A percentile compares a stretch with the other conserved stretches of the same genome.
Evolutionary conservation across 2,113 vertebrate species (phyloP).

Genomic region (Galbula dea): DNA sequence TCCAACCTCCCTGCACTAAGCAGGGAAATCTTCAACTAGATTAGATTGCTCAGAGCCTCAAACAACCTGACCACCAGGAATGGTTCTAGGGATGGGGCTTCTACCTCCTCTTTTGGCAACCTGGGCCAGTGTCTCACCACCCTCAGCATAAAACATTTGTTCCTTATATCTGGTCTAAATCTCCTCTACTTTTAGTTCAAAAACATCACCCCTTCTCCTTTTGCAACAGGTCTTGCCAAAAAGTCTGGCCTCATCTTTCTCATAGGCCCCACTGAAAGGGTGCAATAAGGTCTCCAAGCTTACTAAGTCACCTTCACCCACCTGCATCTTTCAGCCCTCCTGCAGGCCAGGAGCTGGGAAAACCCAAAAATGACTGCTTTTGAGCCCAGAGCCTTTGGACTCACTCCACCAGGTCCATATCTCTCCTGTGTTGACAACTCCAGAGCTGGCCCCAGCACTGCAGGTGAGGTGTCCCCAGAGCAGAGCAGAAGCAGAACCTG

Average conservation of each 20-base stretch:
- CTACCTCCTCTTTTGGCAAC: not conserved
- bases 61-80: not conserved
- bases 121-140: not conserved
- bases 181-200: not conserved
- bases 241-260: too few species aligned
- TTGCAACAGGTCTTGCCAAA: not conserved
- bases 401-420: not conserved
- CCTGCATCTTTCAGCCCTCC: too few species aligned
- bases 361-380: too few species aligned
- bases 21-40: not conserved
- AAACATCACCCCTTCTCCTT: not conserved
- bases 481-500: too few species aligned
- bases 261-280: too few species aligned
- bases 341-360: too few species aligned
- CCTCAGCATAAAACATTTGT: not conserved
- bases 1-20: not conserved
- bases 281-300: too few species aligned
- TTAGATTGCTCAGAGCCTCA: not conserved
- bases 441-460: too few species aligned
- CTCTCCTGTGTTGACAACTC: not conserved
- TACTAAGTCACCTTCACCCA: too few species aligned
- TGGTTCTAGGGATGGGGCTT: not conserved
- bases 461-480: too few species aligned
- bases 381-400: too few species aligned
- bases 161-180: not conserved